phyloP scores from a whole-genome alignment of 2,113 vertebrate species.

The Pomatostomus ruficeps region DNA sequence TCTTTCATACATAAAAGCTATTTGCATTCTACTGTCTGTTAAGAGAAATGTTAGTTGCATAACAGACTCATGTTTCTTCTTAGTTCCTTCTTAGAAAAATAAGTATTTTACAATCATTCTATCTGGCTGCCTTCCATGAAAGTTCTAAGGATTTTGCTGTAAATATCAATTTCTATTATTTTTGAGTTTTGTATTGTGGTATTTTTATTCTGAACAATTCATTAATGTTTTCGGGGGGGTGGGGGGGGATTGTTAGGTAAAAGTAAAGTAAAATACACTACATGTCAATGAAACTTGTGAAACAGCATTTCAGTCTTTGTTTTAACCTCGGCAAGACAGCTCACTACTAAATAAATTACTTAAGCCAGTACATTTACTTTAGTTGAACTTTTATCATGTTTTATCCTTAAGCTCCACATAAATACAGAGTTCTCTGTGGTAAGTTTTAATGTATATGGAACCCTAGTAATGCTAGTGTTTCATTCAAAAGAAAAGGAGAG shows the following conservation, averaged over 20 bases:
- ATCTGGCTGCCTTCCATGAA: not conserved
- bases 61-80: not conserved
- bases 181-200: not conserved
- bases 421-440: not conserved
- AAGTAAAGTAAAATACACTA: not conserved
- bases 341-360: not conserved
- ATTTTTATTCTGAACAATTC: not conserved
- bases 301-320: not conserved
- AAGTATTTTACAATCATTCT: not conserved
- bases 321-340: not conserved
- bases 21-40: not conserved
- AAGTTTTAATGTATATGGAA: not conserved
- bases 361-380: not conserved
- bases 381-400: not conserved
- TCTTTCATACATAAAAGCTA: not conserved
- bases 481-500: not conserved
- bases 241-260: not conserved
- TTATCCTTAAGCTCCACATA: not conserved
- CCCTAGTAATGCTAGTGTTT: not conserved
- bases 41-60: not conserved
- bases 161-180: not conserved
- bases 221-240: not conserved
- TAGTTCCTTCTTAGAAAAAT: not conserved
- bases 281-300: not conserved
- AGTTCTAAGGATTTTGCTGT: not conserved